Conservation (phyloP, 2,113 vertebrate species). For the Noctilio leporinus region DNA sequence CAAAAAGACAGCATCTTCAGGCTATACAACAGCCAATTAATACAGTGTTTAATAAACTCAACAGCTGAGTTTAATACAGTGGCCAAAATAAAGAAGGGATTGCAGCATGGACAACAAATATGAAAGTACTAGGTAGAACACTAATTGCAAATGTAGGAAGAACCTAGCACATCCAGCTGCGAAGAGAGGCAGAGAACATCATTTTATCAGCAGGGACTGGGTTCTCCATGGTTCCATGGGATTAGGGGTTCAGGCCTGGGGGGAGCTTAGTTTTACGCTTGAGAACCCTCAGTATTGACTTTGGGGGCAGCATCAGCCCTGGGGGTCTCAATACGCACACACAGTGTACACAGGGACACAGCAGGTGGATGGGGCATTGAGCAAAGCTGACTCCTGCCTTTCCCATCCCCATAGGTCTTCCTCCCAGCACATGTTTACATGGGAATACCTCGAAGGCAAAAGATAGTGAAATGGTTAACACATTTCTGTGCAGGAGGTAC, state of each 20-base stretch:
- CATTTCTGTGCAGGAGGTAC: background rate
- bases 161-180: background rate
- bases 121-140: background rate
- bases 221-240: background rate
- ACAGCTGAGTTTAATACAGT: background rate
- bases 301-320: rapidly evolving
- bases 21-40: background rate
- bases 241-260: background rate
- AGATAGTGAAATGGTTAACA: background rate
- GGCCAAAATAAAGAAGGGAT: background rate
- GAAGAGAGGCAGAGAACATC: background rate
- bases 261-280: background rate
- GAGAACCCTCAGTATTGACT: background rate
- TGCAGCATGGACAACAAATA: background rate
- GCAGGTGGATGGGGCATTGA: background rate
- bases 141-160: background rate
- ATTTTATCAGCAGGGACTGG: background rate
- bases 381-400: background rate
- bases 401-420: background rate
- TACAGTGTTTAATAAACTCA: too few relatives aligned
- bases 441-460: background rate
- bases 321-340: background rate
- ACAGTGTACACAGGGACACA: rapidly evolving
- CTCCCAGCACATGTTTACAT: background rate
- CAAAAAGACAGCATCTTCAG: background rate